These are phyloP conservation scores for Proctacanthus coquilletti DNA, from an alignment of 1,140 invertebrate species.

Conservation along the genomic window DNA sequence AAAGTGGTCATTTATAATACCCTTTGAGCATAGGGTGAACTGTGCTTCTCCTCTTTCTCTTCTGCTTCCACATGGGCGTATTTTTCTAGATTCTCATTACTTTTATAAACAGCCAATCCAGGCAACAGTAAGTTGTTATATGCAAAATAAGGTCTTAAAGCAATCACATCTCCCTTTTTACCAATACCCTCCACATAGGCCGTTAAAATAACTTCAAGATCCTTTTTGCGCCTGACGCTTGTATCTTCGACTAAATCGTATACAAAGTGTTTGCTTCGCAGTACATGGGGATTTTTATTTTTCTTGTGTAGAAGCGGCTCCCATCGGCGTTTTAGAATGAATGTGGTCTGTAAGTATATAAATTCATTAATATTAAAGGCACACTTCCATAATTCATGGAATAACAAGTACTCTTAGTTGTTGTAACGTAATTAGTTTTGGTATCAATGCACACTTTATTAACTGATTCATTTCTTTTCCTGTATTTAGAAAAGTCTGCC, in stretches of 20 bases:
- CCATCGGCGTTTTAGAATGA: conserved; percentile 45
- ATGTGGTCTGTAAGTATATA: conserved; percentile 36
- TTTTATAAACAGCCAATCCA: conserved; percentile 67
- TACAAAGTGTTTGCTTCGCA: conserved; percentile 44
- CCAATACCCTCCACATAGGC: conserved; percentile 59
- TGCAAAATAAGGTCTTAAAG: conserved; percentile 40
- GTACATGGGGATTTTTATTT: conserved; percentile 29
- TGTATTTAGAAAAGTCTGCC: no score
- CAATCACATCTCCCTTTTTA: conserved; percentile 51
- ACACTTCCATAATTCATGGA: no score
- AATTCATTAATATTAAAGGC: no score
- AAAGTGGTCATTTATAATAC: no score
- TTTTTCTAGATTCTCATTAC: conserved; percentile 58
- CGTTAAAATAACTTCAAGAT: conserved; percentile 52
- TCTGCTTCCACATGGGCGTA: conserved; percentile 32
- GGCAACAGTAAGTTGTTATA: conserved; percentile 57
- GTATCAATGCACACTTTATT: no score
- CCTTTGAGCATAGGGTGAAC: conserved; percentile 42
- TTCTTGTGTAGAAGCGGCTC: conserved; percentile 41
- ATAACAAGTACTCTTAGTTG: no score
- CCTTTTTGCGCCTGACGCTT: conserved; percentile 30
- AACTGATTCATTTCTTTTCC: no score
- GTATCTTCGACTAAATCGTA: conserved; percentile 57
- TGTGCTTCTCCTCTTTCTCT: conserved; percentile 30
- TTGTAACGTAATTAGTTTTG: no score